Evolutionary conservation across 2,888 invertebrate species (phyloP), one percentile per base, ranked within the genome.

Genomic region (Dicyrtoma fusca): DNA sequence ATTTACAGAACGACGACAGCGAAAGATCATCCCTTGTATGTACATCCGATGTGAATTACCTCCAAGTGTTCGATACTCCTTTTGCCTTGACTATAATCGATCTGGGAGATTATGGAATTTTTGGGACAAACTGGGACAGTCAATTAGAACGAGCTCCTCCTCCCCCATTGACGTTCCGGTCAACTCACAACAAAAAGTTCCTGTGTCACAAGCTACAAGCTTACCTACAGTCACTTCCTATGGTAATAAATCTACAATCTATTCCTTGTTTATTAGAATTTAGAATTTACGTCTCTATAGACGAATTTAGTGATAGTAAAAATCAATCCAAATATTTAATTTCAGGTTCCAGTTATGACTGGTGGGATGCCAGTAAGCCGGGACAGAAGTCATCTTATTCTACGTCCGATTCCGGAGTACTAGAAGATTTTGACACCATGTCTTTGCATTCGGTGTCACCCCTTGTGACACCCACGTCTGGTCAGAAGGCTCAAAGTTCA

Each of bases 11-110:
- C 85, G 86, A 80, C 82, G 85, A 21, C 83, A 86, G 71, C 85
- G 89, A 63, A 91, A 90, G 84, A 88, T 92, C 69, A 87, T 92
- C 63, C 92, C 92, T 0, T 88, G 90, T 77, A 83, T 91, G 79
- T 91, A 90, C 82, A 86, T 89, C 75, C 83, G 84, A 10, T 89
- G 90, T 81, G 82, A 84, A 66, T 83, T 92, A 76, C 92, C 92
- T 1, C 83, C 85, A 26, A 88, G 90, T 80, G 83, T 92, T 65
- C 86, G 85, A 34, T 89, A 88, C 81, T 89, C 89, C 82, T 89
- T 88, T 82, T 86, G 87, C 79, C 84, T 92, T 76, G 87, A 88
- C 81, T 89, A 88, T 80, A 84, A 85, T 19, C 84, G 86, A 72
- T 83, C 85, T 0, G 84, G 85, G 0, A 83, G 83, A 74, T 82